Evolutionary conservation across 1,140 invertebrate genomes (phyloP).

Genomic region (Anastrepha ludens): DNA sequence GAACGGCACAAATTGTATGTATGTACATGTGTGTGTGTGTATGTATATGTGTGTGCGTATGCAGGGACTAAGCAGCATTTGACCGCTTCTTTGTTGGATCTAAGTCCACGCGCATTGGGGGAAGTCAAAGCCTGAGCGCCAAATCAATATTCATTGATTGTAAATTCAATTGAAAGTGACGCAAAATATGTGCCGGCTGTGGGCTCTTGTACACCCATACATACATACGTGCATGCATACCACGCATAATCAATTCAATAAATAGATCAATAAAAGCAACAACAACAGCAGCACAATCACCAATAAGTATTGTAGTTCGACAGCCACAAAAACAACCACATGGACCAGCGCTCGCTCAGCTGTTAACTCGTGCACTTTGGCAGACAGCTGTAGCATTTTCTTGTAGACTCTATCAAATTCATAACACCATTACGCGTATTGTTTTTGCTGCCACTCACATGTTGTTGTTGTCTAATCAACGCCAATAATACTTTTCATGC

Average conservation of each 20-base stretch:
- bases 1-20: background rate
- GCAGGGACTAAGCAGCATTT: background rate
- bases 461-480: conserved; percentile 43
- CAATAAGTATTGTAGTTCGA: background rate
- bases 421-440: background rate
- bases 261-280: conserved; percentile 38
- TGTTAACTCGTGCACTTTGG: background rate
- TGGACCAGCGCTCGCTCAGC: background rate
- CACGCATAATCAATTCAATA: conserved; percentile 33
- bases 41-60: background rate
- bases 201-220: background rate
- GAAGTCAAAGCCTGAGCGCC: background rate
- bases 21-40: background rate
- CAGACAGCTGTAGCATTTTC: conserved; percentile 9
- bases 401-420: background rate
- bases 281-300: background rate
- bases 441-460: background rate
- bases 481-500: conserved; percentile 44
- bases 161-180: conserved; percentile 31
- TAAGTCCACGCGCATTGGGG: background rate
- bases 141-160: conserved; percentile 49
- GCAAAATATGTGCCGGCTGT: conserved; percentile 27
- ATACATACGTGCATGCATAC: background rate
- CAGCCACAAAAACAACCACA: background rate
- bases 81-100: background rate